A percentile compares a stretch with the other conserved stretches of the same genome.
These are phyloP conservation scores for Thamnophis elegans DNA, from an alignment of 2,797 vertebrate genomes.

Conservation along the genomic window DNA sequence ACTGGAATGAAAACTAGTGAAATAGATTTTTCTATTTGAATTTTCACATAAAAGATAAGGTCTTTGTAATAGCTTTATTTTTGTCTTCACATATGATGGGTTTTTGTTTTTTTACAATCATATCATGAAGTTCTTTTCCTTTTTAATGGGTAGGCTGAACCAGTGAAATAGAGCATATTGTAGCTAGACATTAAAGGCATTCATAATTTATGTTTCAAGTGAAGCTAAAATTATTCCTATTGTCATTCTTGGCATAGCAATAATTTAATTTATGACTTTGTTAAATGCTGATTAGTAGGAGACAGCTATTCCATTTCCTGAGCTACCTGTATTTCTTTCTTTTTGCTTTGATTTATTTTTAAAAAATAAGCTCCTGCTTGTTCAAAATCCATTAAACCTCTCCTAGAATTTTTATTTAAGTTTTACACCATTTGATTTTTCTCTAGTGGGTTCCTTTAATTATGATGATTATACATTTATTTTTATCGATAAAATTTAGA, in stretches of 20 bases:
- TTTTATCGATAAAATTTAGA: neutral
- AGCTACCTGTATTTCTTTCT: conserved; percentile 14
- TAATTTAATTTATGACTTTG: conserved; percentile 25
- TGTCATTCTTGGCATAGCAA: conserved; percentile 13
- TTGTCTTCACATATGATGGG: neutral
- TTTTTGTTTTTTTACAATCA: neutral
- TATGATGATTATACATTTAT: conserved; percentile 11
- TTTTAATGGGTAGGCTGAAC: neutral
- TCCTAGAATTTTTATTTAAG: conserved; percentile 14
- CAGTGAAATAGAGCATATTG: neutral
- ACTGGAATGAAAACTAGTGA: neutral
- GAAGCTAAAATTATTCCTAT: conserved; percentile 1
- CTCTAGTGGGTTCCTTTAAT: conserved; percentile 13
- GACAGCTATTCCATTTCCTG: neutral
- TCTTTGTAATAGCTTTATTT: neutral
- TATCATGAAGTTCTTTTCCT: neutral
- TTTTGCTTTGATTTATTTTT: conserved; percentile 14
- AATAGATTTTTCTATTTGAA: neutral
- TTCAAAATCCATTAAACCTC: conserved; percentile 18
- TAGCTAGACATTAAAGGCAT: neutral
- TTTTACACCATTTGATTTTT: conserved; percentile 17
- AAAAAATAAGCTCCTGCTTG: neutral
- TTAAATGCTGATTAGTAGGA: conserved; percentile 19
- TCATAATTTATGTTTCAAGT: conserved; percentile 21
- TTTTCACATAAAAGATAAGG: neutral